These are phyloP conservation scores for Sebastes matsubarae DNA, from an alignment of 2,797 vertebrate genomes.

Conservation along the genomic window DNA sequence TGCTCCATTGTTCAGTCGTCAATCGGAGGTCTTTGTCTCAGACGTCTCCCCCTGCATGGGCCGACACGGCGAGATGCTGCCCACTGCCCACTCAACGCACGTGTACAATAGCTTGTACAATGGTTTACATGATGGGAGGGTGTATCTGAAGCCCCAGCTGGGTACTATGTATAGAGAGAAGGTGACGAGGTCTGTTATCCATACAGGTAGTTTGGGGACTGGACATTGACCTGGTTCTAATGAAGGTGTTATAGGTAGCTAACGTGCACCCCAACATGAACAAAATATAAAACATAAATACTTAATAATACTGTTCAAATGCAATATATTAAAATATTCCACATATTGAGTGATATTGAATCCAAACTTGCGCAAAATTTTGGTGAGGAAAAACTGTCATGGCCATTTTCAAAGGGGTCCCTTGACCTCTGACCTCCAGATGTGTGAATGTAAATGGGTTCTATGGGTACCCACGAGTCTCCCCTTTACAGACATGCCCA, in stretches of 20 bases:
- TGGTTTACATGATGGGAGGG: slow-evolving; percentile 10
- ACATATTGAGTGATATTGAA: too few relatives aligned
- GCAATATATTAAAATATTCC: background rate
- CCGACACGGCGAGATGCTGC: slow-evolving; percentile 45
- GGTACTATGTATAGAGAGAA: background rate
- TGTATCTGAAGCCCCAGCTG: slow-evolving; percentile 7
- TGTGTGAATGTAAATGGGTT: rapidly evolving
- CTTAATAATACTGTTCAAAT: too few relatives aligned
- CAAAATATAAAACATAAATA: background rate
- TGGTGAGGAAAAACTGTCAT: too few relatives aligned
- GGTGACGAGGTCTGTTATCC: background rate
- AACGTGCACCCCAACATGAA: background rate
- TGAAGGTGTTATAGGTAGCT: background rate
- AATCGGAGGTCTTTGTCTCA: slow-evolving; percentile 78
- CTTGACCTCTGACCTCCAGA: too few relatives aligned
- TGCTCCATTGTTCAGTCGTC: slow-evolving; percentile 82
- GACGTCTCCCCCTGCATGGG: slow-evolving; percentile 32
- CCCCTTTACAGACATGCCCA: too few relatives aligned
- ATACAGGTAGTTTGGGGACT: background rate
- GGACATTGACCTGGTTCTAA: background rate
- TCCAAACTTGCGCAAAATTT: too few relatives aligned
- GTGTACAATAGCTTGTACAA: slow-evolving; percentile 36
- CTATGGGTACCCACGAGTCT: too few relatives aligned
- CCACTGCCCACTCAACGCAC: slow-evolving; percentile 33
- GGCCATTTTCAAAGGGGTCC: too few relatives aligned